Conservation (phyloP, 1,140 invertebrate species). For the Apis cerana region DNA sequence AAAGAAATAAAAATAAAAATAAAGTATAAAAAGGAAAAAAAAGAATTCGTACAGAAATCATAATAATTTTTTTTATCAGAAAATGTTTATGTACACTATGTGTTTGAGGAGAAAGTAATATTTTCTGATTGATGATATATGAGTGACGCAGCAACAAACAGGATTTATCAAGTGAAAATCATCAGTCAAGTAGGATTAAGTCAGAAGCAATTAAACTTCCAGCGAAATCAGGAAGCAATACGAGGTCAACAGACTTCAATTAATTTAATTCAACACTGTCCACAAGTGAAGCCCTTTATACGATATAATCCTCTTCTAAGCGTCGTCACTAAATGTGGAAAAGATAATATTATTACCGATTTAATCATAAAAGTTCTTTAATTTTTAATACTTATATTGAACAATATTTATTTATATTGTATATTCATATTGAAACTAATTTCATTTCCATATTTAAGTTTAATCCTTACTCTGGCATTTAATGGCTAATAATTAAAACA, state of each 20-base stretch:
- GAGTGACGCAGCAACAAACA: not conserved
- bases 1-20: no score
- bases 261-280: conserved; percentile 8
- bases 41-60: no score
- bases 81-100: no score
- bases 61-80: no score
- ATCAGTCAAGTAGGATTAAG: not conserved
- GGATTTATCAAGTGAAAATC: not conserved
- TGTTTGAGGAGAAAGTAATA: no score
- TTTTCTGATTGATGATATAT: no score
- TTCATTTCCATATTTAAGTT: no score
- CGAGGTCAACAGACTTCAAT: not conserved
- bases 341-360: not conserved
- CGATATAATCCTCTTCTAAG: not conserved
- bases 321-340: not conserved
- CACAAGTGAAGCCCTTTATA: not conserved
- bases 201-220: not conserved
- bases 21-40: no score
- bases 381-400: not conserved
- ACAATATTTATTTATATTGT: not conserved
- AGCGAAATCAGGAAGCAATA: not conserved
- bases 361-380: not conserved
- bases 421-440: no score
- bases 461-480: no score
- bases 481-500: no score